These are phyloP conservation scores for Petaurus breviceps DNA, from an alignment of 2,113 vertebrate species.

Conservation along the genomic window DNA sequence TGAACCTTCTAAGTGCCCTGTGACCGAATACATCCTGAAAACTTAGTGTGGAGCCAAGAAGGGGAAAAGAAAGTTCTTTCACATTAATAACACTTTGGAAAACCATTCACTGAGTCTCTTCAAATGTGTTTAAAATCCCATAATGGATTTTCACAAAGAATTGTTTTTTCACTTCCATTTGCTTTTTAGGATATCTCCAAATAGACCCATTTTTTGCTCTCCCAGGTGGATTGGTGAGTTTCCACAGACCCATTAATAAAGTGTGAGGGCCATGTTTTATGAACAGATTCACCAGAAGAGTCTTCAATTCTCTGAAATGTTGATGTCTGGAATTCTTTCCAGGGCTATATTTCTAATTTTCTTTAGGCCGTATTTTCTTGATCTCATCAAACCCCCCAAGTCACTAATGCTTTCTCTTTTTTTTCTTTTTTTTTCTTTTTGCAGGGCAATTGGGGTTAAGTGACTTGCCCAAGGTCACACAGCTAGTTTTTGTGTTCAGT, in stretches of 20 bases:
- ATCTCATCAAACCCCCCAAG: conserved; percentile 4
- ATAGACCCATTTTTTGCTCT: background rate
- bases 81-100: conserved; percentile 50
- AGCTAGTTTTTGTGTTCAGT: too few relatives aligned
- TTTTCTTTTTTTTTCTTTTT: too few relatives aligned
- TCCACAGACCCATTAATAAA: background rate
- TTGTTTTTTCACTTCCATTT: conserved; percentile 39
- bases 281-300: background rate
- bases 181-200: conserved; percentile 10
- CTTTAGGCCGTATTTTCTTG: background rate
- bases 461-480: too few relatives aligned
- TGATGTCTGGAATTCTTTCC: background rate
- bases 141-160: conserved; percentile 9
- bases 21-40: conserved; percentile 5
- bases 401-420: too few relatives aligned
- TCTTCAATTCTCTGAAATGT: background rate
- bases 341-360: background rate
- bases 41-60: conserved; percentile 7
- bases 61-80: background rate
- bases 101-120: conserved; percentile 30
- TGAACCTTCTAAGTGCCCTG: conserved; percentile 10
- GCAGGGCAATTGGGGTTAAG: too few relatives aligned
- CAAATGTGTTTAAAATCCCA: conserved; percentile 38
- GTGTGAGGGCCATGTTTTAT: background rate
- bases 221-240: background rate